These are phyloP conservation scores for Eueides isabella DNA, from an alignment of 1,140 invertebrate genomes.

Conservation along the genomic window DNA sequence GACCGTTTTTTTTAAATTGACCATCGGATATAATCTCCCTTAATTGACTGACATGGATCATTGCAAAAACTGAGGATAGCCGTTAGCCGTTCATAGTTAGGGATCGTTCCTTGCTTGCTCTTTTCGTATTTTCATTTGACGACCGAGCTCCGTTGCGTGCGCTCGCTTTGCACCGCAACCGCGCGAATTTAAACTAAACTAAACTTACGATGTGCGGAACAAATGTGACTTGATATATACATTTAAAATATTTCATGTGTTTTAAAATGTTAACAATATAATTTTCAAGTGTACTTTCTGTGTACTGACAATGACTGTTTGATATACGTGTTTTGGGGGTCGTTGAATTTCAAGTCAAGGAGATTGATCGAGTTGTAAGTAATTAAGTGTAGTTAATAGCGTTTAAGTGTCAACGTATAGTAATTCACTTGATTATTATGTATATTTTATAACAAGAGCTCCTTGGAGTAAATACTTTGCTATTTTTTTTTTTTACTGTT, in stretches of 20 bases:
- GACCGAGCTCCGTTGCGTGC: conserved; percentile 45
- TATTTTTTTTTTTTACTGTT: too few species aligned
- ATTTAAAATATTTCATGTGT: background rate
- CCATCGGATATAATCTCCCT: conserved; percentile 43
- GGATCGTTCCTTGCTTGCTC: conserved; percentile 46
- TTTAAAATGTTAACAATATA: conserved; percentile 18
- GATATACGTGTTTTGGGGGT: conserved; percentile 46
- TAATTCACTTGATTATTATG: conserved; percentile 52
- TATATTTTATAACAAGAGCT: conserved; percentile 48
- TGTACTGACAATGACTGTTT: conserved; percentile 46
- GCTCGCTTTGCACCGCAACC: conserved; percentile 37
- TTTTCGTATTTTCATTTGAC: conserved; percentile 49
- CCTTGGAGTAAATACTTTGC: conserved; percentile 47
- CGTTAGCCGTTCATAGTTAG: conserved; percentile 42
- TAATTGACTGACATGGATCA: conserved; percentile 50
- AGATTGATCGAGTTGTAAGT: conserved; percentile 48
- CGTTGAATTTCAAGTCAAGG: conserved; percentile 52
- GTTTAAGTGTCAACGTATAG: conserved; percentile 42
- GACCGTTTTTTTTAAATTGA: conserved; percentile 32
- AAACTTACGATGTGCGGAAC: conserved; percentile 35
- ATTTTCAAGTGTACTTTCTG: conserved; percentile 24
- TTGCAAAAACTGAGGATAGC: conserved; percentile 50
- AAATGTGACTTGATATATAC: conserved; percentile 42
- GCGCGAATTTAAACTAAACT: conserved; percentile 38
- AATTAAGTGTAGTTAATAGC: conserved; percentile 46